phyloP scores from a whole-genome alignment of 2,797 vertebrate species.

The Cyclopterus lumpus region DNA sequence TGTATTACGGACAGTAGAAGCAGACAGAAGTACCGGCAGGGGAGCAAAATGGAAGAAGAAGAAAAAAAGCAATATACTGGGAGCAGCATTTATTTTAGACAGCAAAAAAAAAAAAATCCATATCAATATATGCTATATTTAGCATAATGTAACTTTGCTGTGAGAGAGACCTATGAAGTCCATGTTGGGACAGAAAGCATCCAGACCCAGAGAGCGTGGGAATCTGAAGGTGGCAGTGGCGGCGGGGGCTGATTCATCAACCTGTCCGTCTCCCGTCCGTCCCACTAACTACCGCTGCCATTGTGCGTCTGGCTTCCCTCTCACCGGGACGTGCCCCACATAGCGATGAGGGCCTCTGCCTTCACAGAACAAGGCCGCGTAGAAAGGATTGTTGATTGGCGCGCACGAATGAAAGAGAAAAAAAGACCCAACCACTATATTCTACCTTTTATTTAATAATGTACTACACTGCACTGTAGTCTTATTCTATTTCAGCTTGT shows the following conservation, averaged over 20 bases:
- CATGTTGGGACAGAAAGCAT: not conserved
- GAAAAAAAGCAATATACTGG: not conserved
- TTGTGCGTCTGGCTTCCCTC: not conserved
- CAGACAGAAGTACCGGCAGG: not conserved
- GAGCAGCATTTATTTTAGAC: not conserved
- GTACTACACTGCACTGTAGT: not conserved
- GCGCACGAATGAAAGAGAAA: not conserved
- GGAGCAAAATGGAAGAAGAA: not conserved
- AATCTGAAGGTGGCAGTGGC: not conserved
- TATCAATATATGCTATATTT: not conserved
- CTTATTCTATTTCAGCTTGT: not conserved
- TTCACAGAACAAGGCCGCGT: not conserved
- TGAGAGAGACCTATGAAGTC: not conserved
- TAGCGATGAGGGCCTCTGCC: constrained; percentile 11
- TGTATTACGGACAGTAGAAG: not conserved
- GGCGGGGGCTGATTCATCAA: constrained; percentile 7
- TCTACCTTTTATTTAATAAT: not conserved
- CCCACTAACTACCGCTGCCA: not conserved
- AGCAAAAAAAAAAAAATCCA: not conserved
- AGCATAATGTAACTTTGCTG: not conserved
- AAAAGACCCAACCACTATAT: not conserved
- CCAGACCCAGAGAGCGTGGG: not conserved
- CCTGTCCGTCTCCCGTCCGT: not conserved
- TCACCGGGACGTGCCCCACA: constrained; percentile 1
- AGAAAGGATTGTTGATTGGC: constrained; percentile 48